These are phyloP conservation scores for Pogona vitticeps DNA, from an alignment of 2,113 vertebrate species.

Conservation along the genomic window DNA sequence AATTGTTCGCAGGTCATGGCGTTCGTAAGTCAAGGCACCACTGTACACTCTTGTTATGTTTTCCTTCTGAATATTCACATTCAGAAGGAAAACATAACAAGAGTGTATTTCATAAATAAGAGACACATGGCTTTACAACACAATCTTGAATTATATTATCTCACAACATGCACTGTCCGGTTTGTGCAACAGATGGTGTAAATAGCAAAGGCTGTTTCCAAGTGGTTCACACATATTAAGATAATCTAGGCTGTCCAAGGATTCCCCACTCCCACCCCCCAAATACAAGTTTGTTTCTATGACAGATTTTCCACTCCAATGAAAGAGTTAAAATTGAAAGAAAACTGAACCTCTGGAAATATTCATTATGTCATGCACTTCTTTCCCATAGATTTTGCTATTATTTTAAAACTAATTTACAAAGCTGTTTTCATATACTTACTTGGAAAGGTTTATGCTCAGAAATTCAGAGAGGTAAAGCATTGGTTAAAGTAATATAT, in stretches of 20 bases:
- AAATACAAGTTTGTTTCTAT: conserved; percentile 12
- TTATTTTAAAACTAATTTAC: conserved; percentile 33
- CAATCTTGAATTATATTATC: conserved; percentile 42
- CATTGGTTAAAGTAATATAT: conserved; percentile 31
- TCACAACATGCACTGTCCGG: neutral
- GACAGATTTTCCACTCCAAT: conserved; percentile 3
- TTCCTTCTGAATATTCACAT: neutral
- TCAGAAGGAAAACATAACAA: conserved; percentile 25
- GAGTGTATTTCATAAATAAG: conserved; percentile 43
- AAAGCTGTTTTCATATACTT: fast-evolving
- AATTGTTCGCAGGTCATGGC: too few species aligned
- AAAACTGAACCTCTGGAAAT: neutral
- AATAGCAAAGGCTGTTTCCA: conserved; percentile 48
- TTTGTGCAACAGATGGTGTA: conserved; percentile 40
- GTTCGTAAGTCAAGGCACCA: too few species aligned
- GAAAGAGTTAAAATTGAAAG: neutral
- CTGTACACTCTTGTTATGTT: neutral
- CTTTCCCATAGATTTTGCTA: neutral
- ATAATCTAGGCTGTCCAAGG: neutral
- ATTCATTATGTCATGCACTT: neutral
- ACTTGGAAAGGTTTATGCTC: conserved; percentile 30
- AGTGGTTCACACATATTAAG: conserved; percentile 36
- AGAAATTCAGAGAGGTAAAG: conserved; percentile 37
- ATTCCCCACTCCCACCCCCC: neutral
- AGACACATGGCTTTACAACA: conserved; percentile 34